Percentiles rank a stretch among this genome's conserved stretches.
These are phyloP conservation scores for Aleiodes leptofemur DNA, from an alignment of 2,888 invertebrate genomes.

Conservation along the genomic window DNA sequence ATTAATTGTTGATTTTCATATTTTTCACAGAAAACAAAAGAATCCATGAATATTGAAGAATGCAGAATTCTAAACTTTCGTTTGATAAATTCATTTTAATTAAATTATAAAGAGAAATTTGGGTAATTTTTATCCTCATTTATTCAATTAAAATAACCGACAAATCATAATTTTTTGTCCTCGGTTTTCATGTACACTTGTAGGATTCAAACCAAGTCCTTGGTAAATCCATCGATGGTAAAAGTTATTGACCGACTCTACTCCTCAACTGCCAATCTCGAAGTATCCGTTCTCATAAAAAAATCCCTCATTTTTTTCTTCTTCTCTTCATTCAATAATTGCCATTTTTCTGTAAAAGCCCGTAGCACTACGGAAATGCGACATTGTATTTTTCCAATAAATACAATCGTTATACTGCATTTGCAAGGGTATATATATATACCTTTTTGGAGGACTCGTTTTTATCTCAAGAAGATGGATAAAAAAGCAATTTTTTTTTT, in stretches of 20 bases:
- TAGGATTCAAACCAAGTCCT: conserved; percentile 20
- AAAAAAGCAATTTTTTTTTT: conserved; percentile 15
- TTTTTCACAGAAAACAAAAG: too few relatives aligned
- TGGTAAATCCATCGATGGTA: conserved; percentile 32
- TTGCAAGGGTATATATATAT: too few relatives aligned
- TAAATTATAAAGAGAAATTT: background rate
- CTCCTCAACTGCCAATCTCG: conserved; percentile 26
- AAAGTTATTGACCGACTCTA: conserved; percentile 39
- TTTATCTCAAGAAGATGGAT: background rate
- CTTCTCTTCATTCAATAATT: conserved; percentile 24
- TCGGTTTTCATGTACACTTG: conserved; percentile 10
- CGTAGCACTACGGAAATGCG: background rate
- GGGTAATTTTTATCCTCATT: background rate
- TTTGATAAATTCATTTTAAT: too few relatives aligned
- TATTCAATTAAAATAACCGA: conserved; percentile 13
- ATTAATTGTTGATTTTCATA: too few relatives aligned
- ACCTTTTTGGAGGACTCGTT: too few relatives aligned
- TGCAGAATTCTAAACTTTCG: too few relatives aligned
- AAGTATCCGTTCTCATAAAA: conserved; percentile 12
- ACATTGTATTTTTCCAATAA: background rate
- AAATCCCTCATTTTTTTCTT: background rate
- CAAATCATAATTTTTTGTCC: conserved; percentile 31
- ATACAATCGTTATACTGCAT: too few relatives aligned
- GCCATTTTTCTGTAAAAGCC: background rate
- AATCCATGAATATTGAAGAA: too few relatives aligned